phyloP scores from a whole-genome alignment of 2,888 invertebrate genomes.

The Archaeoteleia sp. region DNA sequence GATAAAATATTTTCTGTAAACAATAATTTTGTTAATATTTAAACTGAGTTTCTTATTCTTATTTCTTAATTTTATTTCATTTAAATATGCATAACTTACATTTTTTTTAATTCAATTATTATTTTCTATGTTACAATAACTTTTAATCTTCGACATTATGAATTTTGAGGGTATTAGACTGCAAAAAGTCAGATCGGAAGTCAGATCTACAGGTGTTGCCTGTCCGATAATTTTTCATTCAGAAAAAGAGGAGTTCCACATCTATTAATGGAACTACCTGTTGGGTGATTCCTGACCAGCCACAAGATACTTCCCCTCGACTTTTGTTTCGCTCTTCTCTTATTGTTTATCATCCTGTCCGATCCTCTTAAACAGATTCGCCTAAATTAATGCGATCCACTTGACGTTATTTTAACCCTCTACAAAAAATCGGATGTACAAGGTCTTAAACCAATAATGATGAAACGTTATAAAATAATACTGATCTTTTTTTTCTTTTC shows the following conservation, averaged over 20 bases:
- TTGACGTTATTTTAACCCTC: neutral
- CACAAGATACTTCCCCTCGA: constrained; percentile 42
- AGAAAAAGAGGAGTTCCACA: constrained; percentile 4
- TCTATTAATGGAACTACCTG: constrained; percentile 52
- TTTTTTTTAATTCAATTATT: too few relatives aligned
- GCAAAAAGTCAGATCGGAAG: neutral
- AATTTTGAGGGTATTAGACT: too few relatives aligned
- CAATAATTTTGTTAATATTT: too few relatives aligned
- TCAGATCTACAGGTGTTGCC: neutral
- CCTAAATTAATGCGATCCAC: neutral
- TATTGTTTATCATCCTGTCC: constrained; percentile 23
- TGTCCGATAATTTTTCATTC: neutral
- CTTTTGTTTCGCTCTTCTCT: constrained; percentile 9
- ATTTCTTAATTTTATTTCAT: too few relatives aligned
- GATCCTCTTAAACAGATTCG: constrained; percentile 13
- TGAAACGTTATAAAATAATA: constrained; percentile 3
- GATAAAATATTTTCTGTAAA: too few relatives aligned
- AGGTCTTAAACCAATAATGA: too few relatives aligned
- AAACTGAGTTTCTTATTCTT: too few relatives aligned
- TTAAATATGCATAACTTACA: too few relatives aligned
- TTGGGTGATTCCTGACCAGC: constrained; percentile 39
- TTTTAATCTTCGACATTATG: too few relatives aligned
- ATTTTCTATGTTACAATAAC: too few relatives aligned
- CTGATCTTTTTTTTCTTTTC: neutral
- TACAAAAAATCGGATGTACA: too few relatives aligned